These are phyloP conservation scores for Gallinago undulata DNA, from an alignment of 2,113 vertebrate genomes.

Conservation along the genomic window DNA sequence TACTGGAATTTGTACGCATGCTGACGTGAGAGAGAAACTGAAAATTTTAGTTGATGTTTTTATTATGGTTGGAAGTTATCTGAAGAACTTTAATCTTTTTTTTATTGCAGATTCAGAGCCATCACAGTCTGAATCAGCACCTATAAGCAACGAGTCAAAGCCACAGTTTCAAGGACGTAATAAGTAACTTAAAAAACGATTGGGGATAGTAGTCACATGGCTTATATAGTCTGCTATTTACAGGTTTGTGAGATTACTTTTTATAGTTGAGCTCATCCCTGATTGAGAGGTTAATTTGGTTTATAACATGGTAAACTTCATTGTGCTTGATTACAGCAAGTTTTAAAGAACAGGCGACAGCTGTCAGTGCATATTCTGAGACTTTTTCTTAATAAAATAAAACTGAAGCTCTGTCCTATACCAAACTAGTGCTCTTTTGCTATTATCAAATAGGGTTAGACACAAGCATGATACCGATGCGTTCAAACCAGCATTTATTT, in stretches of 20 bases:
- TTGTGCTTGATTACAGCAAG: background rate
- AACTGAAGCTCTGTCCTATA: background rate
- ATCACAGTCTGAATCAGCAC: background rate
- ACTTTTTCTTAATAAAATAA: background rate
- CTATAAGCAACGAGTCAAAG: background rate
- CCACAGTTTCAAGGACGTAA: background rate
- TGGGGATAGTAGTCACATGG: background rate
- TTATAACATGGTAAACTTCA: background rate
- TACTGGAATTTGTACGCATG: background rate
- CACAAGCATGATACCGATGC: background rate
- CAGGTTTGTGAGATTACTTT: background rate
- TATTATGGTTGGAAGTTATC: background rate
- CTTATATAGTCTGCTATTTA: background rate
- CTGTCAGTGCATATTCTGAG: background rate
- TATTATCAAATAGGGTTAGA: background rate
- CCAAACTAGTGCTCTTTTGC: background rate
- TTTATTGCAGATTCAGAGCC: conserved; percentile 2
- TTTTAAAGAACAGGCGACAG: background rate
- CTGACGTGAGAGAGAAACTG: background rate
- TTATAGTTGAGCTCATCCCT: background rate
- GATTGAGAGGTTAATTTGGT: background rate
- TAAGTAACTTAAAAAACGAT: background rate
- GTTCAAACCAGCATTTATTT: background rate
- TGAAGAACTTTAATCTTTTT: background rate
- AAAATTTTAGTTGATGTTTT: background rate